Base-by-base conservation (phyloP, 2,797 vertebrate genomes). In the Lutjanus campechanus region DNA sequence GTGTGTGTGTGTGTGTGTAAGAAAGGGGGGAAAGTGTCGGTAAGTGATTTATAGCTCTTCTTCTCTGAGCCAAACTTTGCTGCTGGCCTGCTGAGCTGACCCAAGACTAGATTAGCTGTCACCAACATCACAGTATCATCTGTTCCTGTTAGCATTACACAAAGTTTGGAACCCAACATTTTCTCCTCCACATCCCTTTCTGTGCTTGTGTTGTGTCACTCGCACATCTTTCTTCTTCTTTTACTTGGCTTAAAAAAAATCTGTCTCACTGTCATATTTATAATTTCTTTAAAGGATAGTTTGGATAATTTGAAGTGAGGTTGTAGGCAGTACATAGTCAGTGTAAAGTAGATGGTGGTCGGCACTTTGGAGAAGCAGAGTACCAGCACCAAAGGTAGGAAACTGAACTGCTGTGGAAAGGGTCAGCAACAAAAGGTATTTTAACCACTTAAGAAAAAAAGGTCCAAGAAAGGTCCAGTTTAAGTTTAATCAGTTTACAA, bases 1-100 rank as follows among this genome's bases (percentile, higher is more conserved):
- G 74, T 54, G 29, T 41, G 41, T 22, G 59, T 5, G 59, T 12
- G 43, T 12, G 43, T 12, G 43, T 12, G 41, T 20, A 40, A n/a
- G 29, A 41, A 36, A 47, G 46, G 66, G 16, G 59, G 13, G 43
- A 65, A 54, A n/a, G 69, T 73, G 64, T 86, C 49, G 3, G 74
- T 64, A 54, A 69, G 67, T 94, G 92, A 93, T 93, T 93, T 91
- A 93, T 92, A 58, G 73, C 86, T 81, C 78, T 77, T 9, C 36
- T 54, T 88, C 73, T 78, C 58, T 54, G 77, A 87, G 90, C 89
- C 89, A 91, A 89, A 89, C 85, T 87, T 82, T 82, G 77, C 83
- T 82, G 84, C 86, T 83, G 83, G 86, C 72, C 85, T 75, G 82
- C 78, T 79, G 85, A 81, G 78, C 81, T 90, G 90, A 92, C 88